Base-by-base conservation (phyloP, 2,888 invertebrate genomes). In the Sylvicola cinctus region DNA sequence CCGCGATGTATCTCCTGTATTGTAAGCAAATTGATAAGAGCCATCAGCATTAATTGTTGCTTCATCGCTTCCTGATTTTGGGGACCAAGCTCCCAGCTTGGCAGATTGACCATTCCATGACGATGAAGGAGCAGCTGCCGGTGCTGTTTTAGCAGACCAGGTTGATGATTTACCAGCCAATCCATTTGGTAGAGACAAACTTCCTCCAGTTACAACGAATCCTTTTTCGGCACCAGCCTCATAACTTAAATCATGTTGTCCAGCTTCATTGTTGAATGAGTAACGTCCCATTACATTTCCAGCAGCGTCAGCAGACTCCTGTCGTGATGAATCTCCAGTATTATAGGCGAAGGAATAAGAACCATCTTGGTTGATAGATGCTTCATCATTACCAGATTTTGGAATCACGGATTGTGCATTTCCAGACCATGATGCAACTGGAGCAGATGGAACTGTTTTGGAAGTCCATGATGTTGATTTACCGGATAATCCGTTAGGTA, bases 201-300 rank as follows among this genome's bases (percentile, higher is more conserved):
- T 54, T 29, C 57, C 56, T 31, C 54, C 54, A 39, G 52, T 50
- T 2, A 80, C 76, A 48, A 77, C 73, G 52, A 76, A 81, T 0
- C 80, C 80, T 0, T 73, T 77, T 40, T 71, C 71, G 28, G 74
- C 66, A 1, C 79, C 78, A 3, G 80, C 80, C 27, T 75, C 70
- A 55, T 74, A 81, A 14, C 74, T 68, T 1, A 80, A 78, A 43
- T 74, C 72, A 47, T 79, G 78, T 2, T 72, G 75, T 0, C 80
- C 80, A 17, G 75, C 67, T 47, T 80, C 79, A 44, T 79, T 79
- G 14, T 76, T 56, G 48, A 67, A 80, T 1, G 75, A 70, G 48
- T 77, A 80, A 38, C 68, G 64, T 13, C 74, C 76, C 62, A 54
- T 65, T 1, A 72, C 66, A 46, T 68, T 63, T 1, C 72, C 72